These are phyloP conservation scores for Pseudococcus longispinus DNA, from an alignment of 2,888 invertebrate species.

Conservation along the genomic window DNA sequence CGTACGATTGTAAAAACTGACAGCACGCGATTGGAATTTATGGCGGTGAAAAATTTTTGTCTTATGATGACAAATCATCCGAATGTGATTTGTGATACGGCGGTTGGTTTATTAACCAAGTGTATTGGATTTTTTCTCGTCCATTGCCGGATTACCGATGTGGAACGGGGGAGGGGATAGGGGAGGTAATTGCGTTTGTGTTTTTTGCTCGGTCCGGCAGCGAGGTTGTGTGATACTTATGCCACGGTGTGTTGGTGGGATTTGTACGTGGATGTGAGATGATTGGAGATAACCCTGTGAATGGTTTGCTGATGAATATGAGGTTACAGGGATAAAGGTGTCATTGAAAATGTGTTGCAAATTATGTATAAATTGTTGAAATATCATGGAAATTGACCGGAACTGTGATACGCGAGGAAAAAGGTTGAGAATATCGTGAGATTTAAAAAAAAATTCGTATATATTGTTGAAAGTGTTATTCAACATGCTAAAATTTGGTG, in stretches of 20 bases:
- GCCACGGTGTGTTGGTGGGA: neutral
- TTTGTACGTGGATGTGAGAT: neutral
- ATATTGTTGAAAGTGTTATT: no score
- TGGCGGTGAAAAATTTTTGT: constrained; percentile 7
- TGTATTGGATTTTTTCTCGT: neutral
- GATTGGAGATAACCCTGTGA: neutral
- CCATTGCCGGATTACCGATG: neutral
- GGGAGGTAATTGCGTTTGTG: neutral
- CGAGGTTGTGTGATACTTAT: neutral
- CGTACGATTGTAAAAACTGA: constrained; percentile 20
- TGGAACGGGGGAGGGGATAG: neutral
- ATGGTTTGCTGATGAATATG: no score
- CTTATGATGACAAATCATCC: constrained; percentile 30
- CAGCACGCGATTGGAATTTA: neutral
- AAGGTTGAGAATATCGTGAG: no score
- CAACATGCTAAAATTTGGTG: no score
- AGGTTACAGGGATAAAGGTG: no score
- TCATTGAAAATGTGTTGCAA: no score
- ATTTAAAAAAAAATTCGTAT: no score
- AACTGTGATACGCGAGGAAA: no score
- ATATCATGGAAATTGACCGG: no score
- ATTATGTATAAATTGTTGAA: no score
- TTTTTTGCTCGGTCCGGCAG: neutral
- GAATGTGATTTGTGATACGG: constrained; percentile 7
- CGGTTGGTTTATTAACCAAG: neutral